Evolutionary conservation across 2,113 vertebrate species (phyloP), one percentile per base, ranked within the genome.

Genomic region (Pteropus alecto): DNA sequence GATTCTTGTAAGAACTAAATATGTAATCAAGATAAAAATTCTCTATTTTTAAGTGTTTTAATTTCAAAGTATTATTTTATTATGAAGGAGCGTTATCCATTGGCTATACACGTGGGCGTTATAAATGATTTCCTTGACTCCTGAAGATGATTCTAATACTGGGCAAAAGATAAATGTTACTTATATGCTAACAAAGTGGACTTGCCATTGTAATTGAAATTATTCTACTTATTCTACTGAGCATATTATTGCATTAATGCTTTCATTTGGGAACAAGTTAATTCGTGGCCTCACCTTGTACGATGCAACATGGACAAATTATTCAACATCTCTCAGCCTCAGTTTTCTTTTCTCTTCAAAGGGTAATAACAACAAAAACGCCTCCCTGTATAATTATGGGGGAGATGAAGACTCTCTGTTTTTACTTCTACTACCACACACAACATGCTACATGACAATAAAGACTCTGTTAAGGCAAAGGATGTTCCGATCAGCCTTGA

Each of bases 61-160:
- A 83, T 87, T 83, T 67, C 48, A 84, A 97, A 79, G 54, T 93
- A 18, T 4, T n/a, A 26, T 48, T 96, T 96, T 87, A 95, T 74
- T 83, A 60, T 43, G 43, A 73, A 89, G 13, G 21, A 46, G 3
- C 54, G 16, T 70, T 90, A 87, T 90, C 70, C 77, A 77, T 83
- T 46, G 38, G 30, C 48, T 87, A 6, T 84, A 83, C 8, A 0
- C 65, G 68, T 18, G 51, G 6, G 28, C 10, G 24, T 56, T 65
- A 92, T 76, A 92, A 96, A 87, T 87, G 19, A 87, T 68, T 71
- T 94, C 30, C 26, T 16, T 70, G 26, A 46, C 48, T 94, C 93
- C 73, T 89, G 83, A 71, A 95, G 77, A 58, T 85, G 26, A 85
- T 93, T 74, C 76, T 78, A 93, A 71, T 46, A 67, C 35, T 85